These are phyloP conservation scores for Temnothorax curvispinosus DNA, from an alignment of 1,140 invertebrate genomes.

Conservation along the genomic window DNA sequence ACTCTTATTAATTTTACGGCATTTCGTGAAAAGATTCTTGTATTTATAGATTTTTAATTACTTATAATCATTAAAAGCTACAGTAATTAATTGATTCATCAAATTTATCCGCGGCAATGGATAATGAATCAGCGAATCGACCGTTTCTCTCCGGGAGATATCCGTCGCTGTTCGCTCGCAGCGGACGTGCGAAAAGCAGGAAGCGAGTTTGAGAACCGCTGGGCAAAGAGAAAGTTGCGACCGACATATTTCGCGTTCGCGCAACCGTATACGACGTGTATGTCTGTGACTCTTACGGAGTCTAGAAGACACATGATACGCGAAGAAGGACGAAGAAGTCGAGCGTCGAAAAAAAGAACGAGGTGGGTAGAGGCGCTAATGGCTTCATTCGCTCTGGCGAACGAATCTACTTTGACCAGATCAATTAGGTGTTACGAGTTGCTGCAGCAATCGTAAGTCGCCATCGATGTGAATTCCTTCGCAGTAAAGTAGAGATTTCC, in stretches of 20 bases:
- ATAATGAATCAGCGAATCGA: background rate
- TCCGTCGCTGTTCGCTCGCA: background rate
- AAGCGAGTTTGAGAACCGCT: conserved; percentile 83
- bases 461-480: conserved; percentile 50
- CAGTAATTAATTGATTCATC: conserved; percentile 26
- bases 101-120: background rate
- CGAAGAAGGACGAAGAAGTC: conserved; percentile 19
- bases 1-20: background rate
- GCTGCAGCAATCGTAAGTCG: conserved; percentile 6
- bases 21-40: too few relatives aligned
- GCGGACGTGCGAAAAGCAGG: conserved; percentile 76
- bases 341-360: conserved; percentile 20
- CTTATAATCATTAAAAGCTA: too few relatives aligned
- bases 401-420: conserved; percentile 38
- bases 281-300: conserved; percentile 23
- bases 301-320: conserved; percentile 56
- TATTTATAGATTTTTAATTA: too few relatives aligned
- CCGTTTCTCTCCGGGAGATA: background rate
- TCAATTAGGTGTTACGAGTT: conserved; percentile 70
- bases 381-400: conserved; percentile 66
- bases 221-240: conserved; percentile 83
- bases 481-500: background rate
- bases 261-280: conserved; percentile 66
- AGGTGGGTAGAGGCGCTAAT: conserved; percentile 45
- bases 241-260: conserved; percentile 84